Evolutionary conservation across 2,113 vertebrate species (phyloP).

Genomic region (Gila orcuttii): DNA sequence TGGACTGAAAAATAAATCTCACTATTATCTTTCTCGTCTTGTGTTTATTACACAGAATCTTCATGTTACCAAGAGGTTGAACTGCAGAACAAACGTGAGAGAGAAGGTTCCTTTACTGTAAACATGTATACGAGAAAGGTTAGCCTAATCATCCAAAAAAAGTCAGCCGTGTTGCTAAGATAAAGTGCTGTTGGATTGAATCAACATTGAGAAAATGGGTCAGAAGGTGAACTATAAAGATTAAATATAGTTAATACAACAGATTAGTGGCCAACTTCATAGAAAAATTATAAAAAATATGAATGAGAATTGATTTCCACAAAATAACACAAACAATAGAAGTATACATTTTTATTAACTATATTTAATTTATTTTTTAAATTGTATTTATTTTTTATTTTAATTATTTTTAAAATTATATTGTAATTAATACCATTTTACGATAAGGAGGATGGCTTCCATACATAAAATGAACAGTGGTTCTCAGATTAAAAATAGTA

Average conservation of each 20-base stretch:
- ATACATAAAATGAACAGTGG: too few species aligned
- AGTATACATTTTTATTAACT: too few species aligned
- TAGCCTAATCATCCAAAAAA: not conserved
- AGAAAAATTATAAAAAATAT: not conserved
- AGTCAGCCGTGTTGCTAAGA: slow-evolving; percentile 6
- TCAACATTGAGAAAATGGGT: not conserved
- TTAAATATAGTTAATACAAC: not conserved
- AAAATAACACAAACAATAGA: not conserved
- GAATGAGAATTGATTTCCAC: not conserved
- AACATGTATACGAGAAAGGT: not conserved
- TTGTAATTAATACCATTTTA: too few species aligned
- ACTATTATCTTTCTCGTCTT: not conserved
- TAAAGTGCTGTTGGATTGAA: slow-evolving; percentile 1
- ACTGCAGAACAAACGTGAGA: not conserved
- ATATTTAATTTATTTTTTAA: too few species aligned
- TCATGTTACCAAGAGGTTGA: not conserved
- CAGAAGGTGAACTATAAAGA: not conserved
- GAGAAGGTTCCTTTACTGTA: slow-evolving; percentile 1
- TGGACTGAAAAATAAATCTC: not conserved
- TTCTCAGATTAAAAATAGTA: too few species aligned
- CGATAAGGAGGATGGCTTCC: too few species aligned
- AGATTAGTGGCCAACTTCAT: not conserved
- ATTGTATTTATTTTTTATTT: not conserved
- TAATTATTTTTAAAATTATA: not conserved
- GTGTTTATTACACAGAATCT: not conserved